A percentile compares a stretch with the other conserved stretches of the same genome.
Conservation (phyloP, 2,888 invertebrate genomes). For the Anticlea derivata region DNA sequence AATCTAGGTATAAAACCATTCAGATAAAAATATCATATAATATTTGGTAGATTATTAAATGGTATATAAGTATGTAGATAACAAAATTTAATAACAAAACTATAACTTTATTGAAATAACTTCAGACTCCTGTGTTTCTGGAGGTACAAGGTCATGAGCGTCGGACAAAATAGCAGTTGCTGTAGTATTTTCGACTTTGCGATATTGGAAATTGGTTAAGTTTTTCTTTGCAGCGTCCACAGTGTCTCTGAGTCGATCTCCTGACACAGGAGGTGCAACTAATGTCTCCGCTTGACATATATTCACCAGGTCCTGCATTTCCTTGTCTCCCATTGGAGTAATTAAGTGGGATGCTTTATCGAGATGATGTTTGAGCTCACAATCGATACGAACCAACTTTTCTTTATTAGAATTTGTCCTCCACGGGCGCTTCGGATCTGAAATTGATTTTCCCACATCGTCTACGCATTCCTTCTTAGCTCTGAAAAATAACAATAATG, state of each 20-base stretch:
- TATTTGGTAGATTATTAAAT: too few relatives aligned
- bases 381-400: conserved; percentile 64
- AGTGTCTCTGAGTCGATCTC: conserved; percentile 56
- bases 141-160: conserved; percentile 46
- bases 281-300: conserved; percentile 53
- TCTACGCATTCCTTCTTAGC: conserved; percentile 44
- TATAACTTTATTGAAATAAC: conserved; percentile 4
- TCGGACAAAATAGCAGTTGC: conserved; percentile 61
- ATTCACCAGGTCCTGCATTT: conserved; percentile 60
- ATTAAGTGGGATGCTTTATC: conserved; percentile 56
- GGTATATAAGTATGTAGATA: too few relatives aligned
- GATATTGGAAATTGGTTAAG: conserved; percentile 71
- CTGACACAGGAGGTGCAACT: conserved; percentile 41
- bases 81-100: too few relatives aligned
- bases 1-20: too few relatives aligned
- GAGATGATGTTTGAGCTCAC: conserved; percentile 62
- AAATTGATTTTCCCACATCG: conserved; percentile 24
- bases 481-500: conserved; percentile 48
- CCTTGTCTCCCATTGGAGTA: conserved; percentile 53
- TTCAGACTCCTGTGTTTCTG: not conserved
- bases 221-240: conserved; percentile 65
- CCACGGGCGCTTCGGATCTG: conserved; percentile 71
- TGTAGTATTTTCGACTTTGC: conserved; percentile 61
- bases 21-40: too few relatives aligned
- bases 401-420: conserved; percentile 68